These are phyloP conservation scores for Nemopilema nomurai DNA, from an alignment of 30 jellyfish, hydroid and myxozoan genomes.

Conservation along the genomic window DNA sequence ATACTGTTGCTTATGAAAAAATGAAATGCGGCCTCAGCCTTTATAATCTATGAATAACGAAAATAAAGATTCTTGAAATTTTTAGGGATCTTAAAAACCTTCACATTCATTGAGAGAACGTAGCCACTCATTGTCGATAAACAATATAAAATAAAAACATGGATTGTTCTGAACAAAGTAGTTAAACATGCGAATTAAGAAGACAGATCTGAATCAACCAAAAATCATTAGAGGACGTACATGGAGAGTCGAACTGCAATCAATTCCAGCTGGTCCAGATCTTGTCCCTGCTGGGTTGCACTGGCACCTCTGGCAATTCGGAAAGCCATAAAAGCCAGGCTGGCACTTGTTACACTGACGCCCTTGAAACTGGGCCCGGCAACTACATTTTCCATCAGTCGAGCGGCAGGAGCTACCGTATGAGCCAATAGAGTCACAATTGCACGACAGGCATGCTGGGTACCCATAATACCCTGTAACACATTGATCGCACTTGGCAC, in stretches of 20 bases:
- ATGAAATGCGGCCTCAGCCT: too few relatives aligned
- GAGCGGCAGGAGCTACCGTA: constrained; percentile 71
- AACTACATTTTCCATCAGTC: constrained; percentile 82
- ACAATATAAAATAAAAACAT: too few relatives aligned
- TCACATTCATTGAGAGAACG: too few relatives aligned
- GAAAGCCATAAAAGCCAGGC: constrained; percentile 93
- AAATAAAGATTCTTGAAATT: too few relatives aligned
- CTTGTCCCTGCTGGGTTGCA: constrained; percentile 94
- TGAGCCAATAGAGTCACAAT: constrained; percentile 79
- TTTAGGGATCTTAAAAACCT: too few relatives aligned
- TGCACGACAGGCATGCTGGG: constrained; percentile 84
- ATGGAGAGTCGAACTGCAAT: constrained; percentile 75
- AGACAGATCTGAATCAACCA: too few relatives aligned
- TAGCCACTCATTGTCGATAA: too few relatives aligned
- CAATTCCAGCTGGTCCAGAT: constrained; percentile 72
- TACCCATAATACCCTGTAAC: constrained; percentile 79
- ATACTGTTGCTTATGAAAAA: too few relatives aligned
- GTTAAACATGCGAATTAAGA: too few relatives aligned
- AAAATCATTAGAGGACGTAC: constrained; percentile 45
- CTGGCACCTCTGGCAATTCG: constrained; percentile 83
- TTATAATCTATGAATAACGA: too few relatives aligned
- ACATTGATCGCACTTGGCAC: constrained; percentile 92
- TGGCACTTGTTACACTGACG: constrained; percentile 83
- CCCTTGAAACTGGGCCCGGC: constrained; percentile 73
- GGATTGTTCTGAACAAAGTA: too few relatives aligned